phyloP scores from a whole-genome alignment of 1,140 invertebrate species.

The Maconellicoccus hirsutus region DNA sequence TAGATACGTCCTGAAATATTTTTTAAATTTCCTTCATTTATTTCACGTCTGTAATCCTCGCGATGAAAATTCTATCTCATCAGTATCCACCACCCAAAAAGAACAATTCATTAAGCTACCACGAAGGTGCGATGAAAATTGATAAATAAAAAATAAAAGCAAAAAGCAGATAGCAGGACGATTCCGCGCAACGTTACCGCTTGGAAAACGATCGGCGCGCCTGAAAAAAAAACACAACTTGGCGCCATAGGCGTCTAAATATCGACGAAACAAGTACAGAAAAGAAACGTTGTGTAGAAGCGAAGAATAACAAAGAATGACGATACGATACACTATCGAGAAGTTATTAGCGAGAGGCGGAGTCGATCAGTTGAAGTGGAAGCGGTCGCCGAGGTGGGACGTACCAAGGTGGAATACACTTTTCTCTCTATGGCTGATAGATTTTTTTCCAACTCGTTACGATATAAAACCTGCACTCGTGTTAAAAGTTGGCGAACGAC shows the following conservation, averaged over 20 bases:
- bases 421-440: conserved; percentile 21
- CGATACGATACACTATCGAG: conserved; percentile 14
- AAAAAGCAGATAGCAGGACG: too few relatives aligned
- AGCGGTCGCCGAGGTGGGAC: conserved; percentile 6
- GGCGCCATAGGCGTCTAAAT: conserved; percentile 16
- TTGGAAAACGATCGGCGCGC: background rate
- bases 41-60: too few relatives aligned
- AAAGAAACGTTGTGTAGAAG: background rate
- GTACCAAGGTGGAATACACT: conserved; percentile 14
- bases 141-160: too few relatives aligned
- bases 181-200: too few relatives aligned
- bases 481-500: background rate
- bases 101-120: too few relatives aligned
- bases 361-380: conserved; percentile 2
- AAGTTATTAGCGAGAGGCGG: conserved; percentile 19
- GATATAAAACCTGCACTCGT: conserved; percentile 12
- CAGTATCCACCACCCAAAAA: too few relatives aligned
- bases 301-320: conserved; percentile 16
- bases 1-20: too few relatives aligned
- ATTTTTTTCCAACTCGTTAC: conserved; percentile 13
- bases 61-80: too few relatives aligned
- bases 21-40: too few relatives aligned
- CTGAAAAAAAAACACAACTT: background rate
- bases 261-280: background rate
- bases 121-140: too few relatives aligned